Base-by-base conservation (phyloP, 2,888 invertebrate genomes). In the Lasius platythorax region DNA sequence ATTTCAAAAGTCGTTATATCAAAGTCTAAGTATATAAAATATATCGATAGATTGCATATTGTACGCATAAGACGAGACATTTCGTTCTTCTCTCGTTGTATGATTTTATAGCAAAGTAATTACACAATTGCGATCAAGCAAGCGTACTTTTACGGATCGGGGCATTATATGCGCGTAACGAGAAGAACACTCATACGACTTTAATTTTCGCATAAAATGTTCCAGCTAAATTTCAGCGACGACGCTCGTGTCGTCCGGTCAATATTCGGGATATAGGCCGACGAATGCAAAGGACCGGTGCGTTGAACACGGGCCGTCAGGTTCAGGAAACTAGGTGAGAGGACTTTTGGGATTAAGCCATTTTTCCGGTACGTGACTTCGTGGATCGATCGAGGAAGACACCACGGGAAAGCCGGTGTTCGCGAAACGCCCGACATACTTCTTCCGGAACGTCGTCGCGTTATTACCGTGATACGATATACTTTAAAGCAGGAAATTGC, bases 331-430 rank as follows among this genome's bases (percentile, higher is more conserved):
- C 83, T 88, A 83, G 85, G 86, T 87, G 86, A 87, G 87, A 86
- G 85, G 87, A 90, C 87, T 85, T 88, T 84, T 88, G 89, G 91
- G 91, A 90, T 90, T 90, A 90, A 90, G 91, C 84, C 79, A 85
- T 85, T 85, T 85, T 85, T 83, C 74, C 88, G 90, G 75, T 89
- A 89, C 89, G 89, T 89, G 89, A 89, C 83, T 79, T 23, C 66
- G 58, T 46, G 70, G 78, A 23, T 68, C 53, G 61, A 67, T 85
- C 67, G 76, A 70, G 30, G 37, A 85, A 84, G 87, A 84, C 85
- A 79, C 83, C 74, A 84, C 46, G 79, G 50, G 83, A 79, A 46
- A 63, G 84, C 68, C 70, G 79, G 86, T 83, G 86, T 86, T 66
- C 82, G 78, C 84, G 70, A 84, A 76, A 85, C 78, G 86, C 68